Evolutionary conservation across 2,888 invertebrate genomes (phyloP).

Genomic region (Rhaphigaster nebulosa): DNA sequence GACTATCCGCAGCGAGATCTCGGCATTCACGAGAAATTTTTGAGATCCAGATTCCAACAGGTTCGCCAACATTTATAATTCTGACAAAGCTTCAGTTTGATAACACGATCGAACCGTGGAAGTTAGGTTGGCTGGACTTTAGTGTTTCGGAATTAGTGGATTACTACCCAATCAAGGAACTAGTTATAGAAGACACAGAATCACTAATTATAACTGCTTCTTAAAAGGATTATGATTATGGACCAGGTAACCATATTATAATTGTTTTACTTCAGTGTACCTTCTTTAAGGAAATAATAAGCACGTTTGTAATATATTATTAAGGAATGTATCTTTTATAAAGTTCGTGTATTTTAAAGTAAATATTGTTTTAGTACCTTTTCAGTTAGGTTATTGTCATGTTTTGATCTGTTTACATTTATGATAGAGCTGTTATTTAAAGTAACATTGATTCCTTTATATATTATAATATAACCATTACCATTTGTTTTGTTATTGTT

Average conservation of each 20-base stretch:
- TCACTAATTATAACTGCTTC: background rate
- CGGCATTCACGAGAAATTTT: conserved; percentile 66
- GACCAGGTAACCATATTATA: background rate
- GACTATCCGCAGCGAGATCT: conserved; percentile 69
- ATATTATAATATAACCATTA: background rate
- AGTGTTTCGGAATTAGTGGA: background rate
- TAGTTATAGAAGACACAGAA: background rate
- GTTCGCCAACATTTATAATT: conserved; percentile 10
- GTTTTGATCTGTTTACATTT: background rate
- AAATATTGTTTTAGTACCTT: background rate
- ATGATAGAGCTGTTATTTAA: background rate
- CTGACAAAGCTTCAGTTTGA: background rate
- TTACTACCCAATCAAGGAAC: background rate
- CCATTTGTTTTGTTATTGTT: background rate
- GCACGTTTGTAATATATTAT: background rate
- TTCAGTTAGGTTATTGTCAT: background rate
- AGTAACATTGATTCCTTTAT: background rate
- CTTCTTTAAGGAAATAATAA: background rate
- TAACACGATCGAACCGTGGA: background rate
- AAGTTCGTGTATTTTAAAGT: background rate
- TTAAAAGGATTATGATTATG: conserved; percentile 1
- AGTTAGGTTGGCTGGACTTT: too few relatives aligned
- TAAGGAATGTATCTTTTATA: background rate
- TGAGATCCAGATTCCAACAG: conserved; percentile 65
- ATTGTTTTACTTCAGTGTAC: background rate